phyloP scores from a whole-genome alignment of 2,113 vertebrate genomes.

The Gopherus evgoodei region DNA sequence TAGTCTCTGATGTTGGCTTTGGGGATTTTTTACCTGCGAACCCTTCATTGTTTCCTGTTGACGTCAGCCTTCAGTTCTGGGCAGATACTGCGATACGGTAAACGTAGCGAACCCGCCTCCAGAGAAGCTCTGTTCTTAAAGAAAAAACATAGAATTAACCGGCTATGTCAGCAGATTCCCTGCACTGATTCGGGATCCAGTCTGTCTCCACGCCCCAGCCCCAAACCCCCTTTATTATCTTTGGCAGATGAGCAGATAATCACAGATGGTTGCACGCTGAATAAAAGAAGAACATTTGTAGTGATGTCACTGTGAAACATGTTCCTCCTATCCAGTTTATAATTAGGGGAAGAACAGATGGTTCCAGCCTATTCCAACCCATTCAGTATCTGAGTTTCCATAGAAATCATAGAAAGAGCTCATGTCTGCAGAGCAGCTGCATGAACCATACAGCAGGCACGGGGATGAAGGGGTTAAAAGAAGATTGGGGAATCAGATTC shows the following conservation, averaged over 20 bases:
- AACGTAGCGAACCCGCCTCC: background rate
- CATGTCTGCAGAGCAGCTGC: background rate
- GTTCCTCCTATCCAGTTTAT: constrained; percentile 43
- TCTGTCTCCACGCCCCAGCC: background rate
- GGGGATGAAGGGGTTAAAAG: background rate
- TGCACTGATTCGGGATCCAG: background rate
- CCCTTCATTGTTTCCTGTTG: background rate
- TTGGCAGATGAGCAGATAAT: constrained; percentile 47
- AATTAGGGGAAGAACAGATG: constrained; percentile 75
- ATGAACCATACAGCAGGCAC: background rate
- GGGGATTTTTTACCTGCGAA: constrained; percentile 23
- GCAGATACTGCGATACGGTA: rapidly evolving
- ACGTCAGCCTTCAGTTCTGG: background rate
- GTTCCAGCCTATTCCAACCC: constrained; percentile 24
- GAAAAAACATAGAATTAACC: background rate
- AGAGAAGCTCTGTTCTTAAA: constrained; percentile 1
- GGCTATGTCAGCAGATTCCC: background rate
- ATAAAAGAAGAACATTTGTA: constrained; percentile 46
- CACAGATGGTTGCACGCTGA: constrained; percentile 60
- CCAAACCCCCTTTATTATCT: background rate
- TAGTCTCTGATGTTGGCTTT: rapidly evolving
- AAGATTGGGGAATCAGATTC: background rate
- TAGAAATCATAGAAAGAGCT: constrained; percentile 19
- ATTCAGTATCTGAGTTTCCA: constrained; percentile 59
- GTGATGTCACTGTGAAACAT: constrained; percentile 44